Conservation (phyloP, 2,113 vertebrate genomes). For the Dromas ardeola region DNA sequence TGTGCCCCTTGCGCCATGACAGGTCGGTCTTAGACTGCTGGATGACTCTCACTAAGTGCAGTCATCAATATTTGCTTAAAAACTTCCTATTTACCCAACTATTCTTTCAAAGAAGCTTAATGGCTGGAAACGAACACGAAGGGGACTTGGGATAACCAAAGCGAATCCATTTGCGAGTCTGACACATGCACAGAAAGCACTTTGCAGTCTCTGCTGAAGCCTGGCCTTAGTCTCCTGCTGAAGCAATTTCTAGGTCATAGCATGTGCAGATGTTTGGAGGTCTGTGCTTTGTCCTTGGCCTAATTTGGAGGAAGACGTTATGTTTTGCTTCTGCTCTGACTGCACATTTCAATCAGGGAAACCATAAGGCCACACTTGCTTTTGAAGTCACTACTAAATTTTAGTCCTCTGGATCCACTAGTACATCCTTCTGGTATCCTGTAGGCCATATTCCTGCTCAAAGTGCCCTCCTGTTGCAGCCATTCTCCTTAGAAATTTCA, state of each 20-base stretch:
- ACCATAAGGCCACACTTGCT: background rate
- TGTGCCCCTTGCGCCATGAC: background rate
- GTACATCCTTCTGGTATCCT: background rate
- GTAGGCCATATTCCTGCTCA: background rate
- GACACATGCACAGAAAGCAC: background rate
- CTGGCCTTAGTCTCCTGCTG: background rate
- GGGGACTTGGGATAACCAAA: background rate
- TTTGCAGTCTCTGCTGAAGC: background rate
- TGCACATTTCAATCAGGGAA: background rate
- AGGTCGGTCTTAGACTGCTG: background rate
- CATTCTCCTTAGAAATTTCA: background rate
- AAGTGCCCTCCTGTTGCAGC: background rate
- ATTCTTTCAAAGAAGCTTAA: background rate
- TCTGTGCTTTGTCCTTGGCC: constrained; percentile 8
- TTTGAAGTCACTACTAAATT: background rate
- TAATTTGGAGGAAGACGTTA: background rate
- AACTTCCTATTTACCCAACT: background rate
- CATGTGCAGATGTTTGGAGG: background rate
- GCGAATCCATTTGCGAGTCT: background rate
- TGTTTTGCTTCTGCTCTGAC: background rate
- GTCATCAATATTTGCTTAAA: background rate
- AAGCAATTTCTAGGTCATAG: constrained; percentile 7
- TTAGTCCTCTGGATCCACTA: background rate
- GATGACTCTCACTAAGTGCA: background rate
- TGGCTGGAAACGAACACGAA: background rate